Evolutionary conservation across 2,797 vertebrate genomes (phyloP).

Genomic region (Phaenicophaeus curvirostris): DNA sequence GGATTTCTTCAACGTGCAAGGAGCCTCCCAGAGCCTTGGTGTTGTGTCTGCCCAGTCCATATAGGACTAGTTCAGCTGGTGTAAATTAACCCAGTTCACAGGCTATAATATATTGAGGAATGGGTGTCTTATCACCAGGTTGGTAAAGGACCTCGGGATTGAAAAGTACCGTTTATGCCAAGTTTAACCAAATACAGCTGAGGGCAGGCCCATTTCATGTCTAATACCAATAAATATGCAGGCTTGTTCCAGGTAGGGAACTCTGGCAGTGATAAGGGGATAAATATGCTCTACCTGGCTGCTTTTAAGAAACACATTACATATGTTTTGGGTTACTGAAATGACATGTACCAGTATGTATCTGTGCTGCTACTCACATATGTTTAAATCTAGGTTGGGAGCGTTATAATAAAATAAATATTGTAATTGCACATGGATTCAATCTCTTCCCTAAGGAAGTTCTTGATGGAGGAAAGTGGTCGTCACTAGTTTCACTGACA

Average conservation of each 20-base stretch:
- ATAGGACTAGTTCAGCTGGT: conserved; percentile 51
- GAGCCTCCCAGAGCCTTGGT: conserved; percentile 33
- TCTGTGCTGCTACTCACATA: background rate
- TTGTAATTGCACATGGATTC: conserved; percentile 3
- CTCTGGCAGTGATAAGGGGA: background rate
- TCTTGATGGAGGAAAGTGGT: background rate
- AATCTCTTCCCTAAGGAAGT: background rate
- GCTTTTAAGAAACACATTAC: background rate
- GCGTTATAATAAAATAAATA: background rate
- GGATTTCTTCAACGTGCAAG: conserved; percentile 28
- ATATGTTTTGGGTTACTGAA: conserved; percentile 30
- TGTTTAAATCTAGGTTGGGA: background rate
- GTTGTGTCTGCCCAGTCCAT: conserved; percentile 49
- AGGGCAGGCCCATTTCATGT: background rate
- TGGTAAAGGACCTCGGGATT: background rate
- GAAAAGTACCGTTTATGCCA: background rate
- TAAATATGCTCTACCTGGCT: conserved; percentile 12
- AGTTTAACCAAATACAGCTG: conserved; percentile 52
- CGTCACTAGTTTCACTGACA: background rate
- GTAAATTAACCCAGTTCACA: conserved; percentile 54
- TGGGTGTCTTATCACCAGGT: background rate
- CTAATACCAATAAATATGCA: conserved; percentile 36
- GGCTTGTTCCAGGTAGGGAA: conserved; percentile 3
- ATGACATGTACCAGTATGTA: background rate
- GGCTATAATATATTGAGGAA: conserved; percentile 13